Conservation (phyloP, 1,140 invertebrate species). For the Spodoptera litura region DNA sequence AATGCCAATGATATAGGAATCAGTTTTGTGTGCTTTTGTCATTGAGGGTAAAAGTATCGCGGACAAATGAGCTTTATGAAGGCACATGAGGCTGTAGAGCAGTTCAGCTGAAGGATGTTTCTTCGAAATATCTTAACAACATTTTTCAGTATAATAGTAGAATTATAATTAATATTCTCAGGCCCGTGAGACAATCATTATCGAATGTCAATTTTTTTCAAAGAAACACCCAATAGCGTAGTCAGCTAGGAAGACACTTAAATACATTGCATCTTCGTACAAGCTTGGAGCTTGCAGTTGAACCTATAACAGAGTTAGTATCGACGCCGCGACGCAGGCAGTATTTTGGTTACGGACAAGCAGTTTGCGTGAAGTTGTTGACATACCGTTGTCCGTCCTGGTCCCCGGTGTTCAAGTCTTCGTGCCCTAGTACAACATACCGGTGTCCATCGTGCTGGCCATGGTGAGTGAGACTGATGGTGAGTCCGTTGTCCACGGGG, state of each 20-base stretch:
- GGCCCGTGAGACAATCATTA: no score
- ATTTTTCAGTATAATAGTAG: no score
- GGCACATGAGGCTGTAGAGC: constrained; percentile 24
- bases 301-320: not conserved
- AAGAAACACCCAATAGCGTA: no score
- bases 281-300: not conserved
- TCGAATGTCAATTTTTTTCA: no score
- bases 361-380: not conserved
- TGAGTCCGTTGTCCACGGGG: constrained; percentile 96
- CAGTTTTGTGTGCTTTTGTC: not conserved
- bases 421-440: constrained; percentile 51
- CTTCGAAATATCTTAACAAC: not conserved
- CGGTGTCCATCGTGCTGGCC: constrained; percentile 79
- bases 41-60: not conserved
- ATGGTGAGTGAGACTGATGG: constrained; percentile 89
- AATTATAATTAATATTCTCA: no score
- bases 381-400: constrained; percentile 22
- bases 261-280: no score
- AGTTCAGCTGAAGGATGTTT: not conserved
- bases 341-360: constrained; percentile 8
- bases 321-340: not conserved
- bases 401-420: not conserved
- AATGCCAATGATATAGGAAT: constrained; percentile 38
- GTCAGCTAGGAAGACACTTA: no score
- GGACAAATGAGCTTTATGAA: not conserved